These are phyloP conservation scores for Loripinus fragilis DNA, from an alignment of 2,888 invertebrate genomes.

Conservation along the genomic window DNA sequence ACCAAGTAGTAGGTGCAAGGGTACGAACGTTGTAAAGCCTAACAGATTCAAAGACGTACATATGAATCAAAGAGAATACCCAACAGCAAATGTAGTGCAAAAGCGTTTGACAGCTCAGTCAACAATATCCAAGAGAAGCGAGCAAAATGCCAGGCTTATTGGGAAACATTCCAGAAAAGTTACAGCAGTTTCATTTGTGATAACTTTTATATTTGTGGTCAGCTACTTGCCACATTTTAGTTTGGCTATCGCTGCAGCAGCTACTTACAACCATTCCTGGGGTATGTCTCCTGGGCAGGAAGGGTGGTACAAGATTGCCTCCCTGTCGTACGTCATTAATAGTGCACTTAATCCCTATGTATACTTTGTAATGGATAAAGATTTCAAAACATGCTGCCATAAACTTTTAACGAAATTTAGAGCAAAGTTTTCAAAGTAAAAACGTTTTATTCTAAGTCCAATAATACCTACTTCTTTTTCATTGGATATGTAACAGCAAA, in stretches of 20 bases:
- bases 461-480: too few species aligned
- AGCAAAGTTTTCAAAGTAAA: too few species aligned
- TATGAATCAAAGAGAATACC: too few species aligned
- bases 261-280: background rate
- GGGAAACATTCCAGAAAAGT: conserved; percentile 9
- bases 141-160: background rate
- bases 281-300: background rate
- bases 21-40: background rate
- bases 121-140: background rate
- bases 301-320: background rate
- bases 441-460: too few species aligned
- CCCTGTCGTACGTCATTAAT: background rate
- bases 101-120: background rate
- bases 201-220: conserved; percentile 2
- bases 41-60: background rate
- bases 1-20: too few species aligned
- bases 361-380: conserved; percentile 2
- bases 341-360: background rate
- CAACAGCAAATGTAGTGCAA: background rate
- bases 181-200: conserved; percentile 17
- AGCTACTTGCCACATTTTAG: conserved; percentile 9
- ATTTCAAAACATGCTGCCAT: background rate
- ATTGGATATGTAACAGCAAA: too few species aligned
- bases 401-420: too few species aligned
- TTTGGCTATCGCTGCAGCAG: background rate